Evolutionary conservation across 2,888 invertebrate genomes (phyloP), one percentile per base, ranked within the genome.

Genomic region (Zhuqinia jingwanae): DNA sequence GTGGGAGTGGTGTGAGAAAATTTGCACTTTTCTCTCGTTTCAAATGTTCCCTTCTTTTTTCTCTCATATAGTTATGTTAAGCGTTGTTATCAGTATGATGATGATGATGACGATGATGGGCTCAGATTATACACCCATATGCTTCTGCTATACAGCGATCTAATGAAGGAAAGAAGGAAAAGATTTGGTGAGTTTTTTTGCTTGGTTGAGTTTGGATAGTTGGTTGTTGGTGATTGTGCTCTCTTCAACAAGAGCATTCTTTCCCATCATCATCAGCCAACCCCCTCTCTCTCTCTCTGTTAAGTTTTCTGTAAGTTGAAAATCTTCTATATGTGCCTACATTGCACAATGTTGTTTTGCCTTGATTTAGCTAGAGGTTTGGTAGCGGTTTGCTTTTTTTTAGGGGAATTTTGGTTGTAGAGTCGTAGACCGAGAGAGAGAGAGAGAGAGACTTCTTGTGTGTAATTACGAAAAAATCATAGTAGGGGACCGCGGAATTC

Each of bases 391-490:
- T 60, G 58, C 25, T 15, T 60, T 11, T 60, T 17, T 27, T 25
- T 63, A n/a, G 63, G 63, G 8, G 63, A 27, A 6, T 63, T 30
- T 63, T 63, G 63, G 63, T 36, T n/a, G 5, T 1, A 17, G n/a
- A n/a, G n/a, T n/a, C n/a, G n/a, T n/a, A n/a, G n/a, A n/a, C n/a
- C n/a, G n/a, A n/a, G n/a, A n/a, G n/a, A n/a, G n/a, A n/a, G n/a
- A n/a, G 30, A 36, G 36, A 36, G 36, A 1, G n/a, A 27, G 36
- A 2, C 20, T 36, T 63, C 63, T 30, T 15, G 11, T 63, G 30
- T 22, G 36, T 63, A 63, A 63, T 63, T 63, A 36, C n/a, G 5
- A 15, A 22, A 70, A 70, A 70, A 70, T 70, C 70, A 70, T 70
- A 15, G 47, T 13, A 22, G 3, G 15, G 22, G 13, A 25, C 70